Evolutionary conservation across 2,797 vertebrate species (phyloP), one percentile per base, ranked within the genome.

Genomic region (Natrix natrix): DNA sequence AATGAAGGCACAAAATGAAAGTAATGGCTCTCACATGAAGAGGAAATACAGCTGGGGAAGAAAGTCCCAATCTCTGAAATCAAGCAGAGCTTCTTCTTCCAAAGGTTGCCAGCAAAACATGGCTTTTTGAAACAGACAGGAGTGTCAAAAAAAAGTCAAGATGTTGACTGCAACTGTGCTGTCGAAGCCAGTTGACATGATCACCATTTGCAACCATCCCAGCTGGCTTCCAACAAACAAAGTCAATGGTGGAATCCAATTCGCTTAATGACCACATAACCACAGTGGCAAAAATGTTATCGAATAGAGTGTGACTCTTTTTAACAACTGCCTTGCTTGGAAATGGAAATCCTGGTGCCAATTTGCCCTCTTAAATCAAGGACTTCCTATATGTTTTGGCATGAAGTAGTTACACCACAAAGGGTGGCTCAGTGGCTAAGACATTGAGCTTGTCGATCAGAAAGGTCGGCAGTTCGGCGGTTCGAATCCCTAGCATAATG

Each of bases 1-100:
- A 91, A 92, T 69, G 55, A 94, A 94, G 74, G 83, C 83, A 1
- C 0, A 0, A 56, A 88, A 86, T 43, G 92, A 83, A 56, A 2
- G 43, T 89, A 89, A 89, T 83, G 69, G 90, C 37, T 88, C 89
- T 83, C 89, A 20, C 20, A 28, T 59, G 92, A 69, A 86, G 63
- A 93, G 69, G 57, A 89, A 63, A 69, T 90, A 24, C 22, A 86
- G 17, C 54, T 37, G 87, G 89, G 28, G 10, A 52, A 59, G 59
- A 66, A 89, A 52, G 20, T 26, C 5, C 26, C 10, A n/a, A 37
- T 20, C 17, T 48, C 37, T 48, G 37, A 83, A 48, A 43, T 48
- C 37, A 48, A 78, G 32, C 32, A 83, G 74, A 78, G 74, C 48
- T 48, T 48, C 24, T 26, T 52, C 48, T 87, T 91, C 86, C 17